phyloP scores from a whole-genome alignment of 2,888 invertebrate genomes.

The Idaea biselata region DNA sequence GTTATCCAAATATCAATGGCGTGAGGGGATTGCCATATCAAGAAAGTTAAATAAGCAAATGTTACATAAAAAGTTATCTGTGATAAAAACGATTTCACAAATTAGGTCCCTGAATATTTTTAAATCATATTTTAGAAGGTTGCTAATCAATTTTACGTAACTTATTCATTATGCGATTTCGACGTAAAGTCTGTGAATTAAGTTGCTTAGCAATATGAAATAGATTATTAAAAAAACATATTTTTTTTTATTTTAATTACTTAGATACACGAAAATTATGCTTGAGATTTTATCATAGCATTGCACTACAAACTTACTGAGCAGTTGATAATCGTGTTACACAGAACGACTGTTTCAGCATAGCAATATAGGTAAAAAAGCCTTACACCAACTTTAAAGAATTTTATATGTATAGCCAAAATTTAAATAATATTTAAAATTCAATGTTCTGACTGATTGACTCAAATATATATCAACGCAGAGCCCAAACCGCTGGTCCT shows the following conservation, averaged over 20 bases:
- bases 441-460: no score
- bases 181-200: not conserved
- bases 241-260: not conserved
- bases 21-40: conserved; percentile 33
- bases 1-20: conserved; percentile 35
- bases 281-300: not conserved
- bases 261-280: not conserved
- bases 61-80: conserved; percentile 31
- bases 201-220: not conserved
- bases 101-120: conserved; percentile 14
- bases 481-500: no score
- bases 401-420: no score
- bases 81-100: conserved; percentile 20
- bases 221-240: not conserved
- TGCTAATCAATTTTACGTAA: conserved; percentile 3
- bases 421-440: no score
- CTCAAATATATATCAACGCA: no score
- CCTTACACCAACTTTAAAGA: no score
- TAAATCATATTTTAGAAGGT: conserved; percentile 9
- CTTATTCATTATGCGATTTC: not conserved
- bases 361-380: no score
- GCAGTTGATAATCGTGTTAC: no score
- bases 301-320: no score
- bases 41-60: conserved; percentile 31
- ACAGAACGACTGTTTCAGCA: no score